Evolutionary conservation across 1,140 invertebrate genomes (phyloP), one percentile per base, ranked within the genome.

Genomic region (Fopius arisanus): DNA sequence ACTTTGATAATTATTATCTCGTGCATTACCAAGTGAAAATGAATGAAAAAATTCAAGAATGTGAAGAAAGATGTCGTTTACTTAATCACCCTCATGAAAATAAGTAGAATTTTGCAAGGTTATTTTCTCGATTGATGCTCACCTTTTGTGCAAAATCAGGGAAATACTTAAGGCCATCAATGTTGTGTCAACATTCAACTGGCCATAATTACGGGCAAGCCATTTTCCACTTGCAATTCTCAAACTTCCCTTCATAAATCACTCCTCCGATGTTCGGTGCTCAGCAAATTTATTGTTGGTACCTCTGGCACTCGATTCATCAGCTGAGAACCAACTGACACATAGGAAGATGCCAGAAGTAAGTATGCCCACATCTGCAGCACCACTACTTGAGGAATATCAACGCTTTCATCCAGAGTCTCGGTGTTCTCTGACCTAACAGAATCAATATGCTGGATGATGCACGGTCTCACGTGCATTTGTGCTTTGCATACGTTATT

Each of bases 361-460:
- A 48, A 48, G 43, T 48, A 48, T 48, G 14, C 43, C 14, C 43
- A 48, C 43, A 48, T 48, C 43, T 48, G 43, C 16, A 48, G 16
- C 43, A 48, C 43, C 43, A 48, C 43, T 48, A 48, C 43, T 48
- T 48, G 43, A 48, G 43, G 43, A 48, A 48, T 48, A 48, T 48
- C 43, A 48, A 48, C n/a, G 43, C 43, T 48, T 48, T 48, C 43
- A 48, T 48, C 43, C 14, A 48, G 43, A 48, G 43, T n/a, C 43
- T 48, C 2, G 10, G 14, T 19, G 14, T n/a, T 48, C 16, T 16
- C 43, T 48, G 43, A 48, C 14, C 43, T 48, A 48, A 48, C 43
- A 48, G 43, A 48, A 48, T 48, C 43, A 48, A 48, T 48, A 48
- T 48, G n/a, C 43, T 48, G 43, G 43, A 48, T 48, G 43, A 48